Base-by-base conservation (phyloP, 1,140 invertebrate genomes). In the Ceratina australensis region DNA sequence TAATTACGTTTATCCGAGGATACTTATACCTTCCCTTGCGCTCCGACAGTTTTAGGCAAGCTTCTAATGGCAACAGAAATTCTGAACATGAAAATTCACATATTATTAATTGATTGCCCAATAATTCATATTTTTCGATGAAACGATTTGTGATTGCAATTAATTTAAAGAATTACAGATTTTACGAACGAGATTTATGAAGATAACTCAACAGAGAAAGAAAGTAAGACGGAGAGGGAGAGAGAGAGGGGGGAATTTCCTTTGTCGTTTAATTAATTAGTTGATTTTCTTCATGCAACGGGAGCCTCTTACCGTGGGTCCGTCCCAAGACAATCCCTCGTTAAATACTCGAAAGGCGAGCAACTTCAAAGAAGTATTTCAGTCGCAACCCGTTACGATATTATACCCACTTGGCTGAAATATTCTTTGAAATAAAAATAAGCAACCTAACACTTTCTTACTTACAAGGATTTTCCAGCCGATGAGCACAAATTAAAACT, bases 271-370 rank as follows among this genome's bases (percentile, higher is more conserved):
- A 56, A 75, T 75, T 66, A 75, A 66, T 67, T 67, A 56, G 16
- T 56, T 18, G 22, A 47, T 65, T 75, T 64, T 47, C 24, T 28
- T 67, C 54, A 24, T 67, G 13, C 22, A 66, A 57, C 20, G 12
- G 50, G 5, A 42, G 20, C 20, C 33, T 57, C 26, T 66, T 56
- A 56, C 4, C 8, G 10, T 5, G 5, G 2, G 15, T 1, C 20
- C 72, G 60, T 10, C 54, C 13, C 16, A 20, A 74, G 61, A 16
- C 56, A 66, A 66, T 56, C 67, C 72, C 28, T 59, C n/a, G 33
- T 33, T 75, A 67, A 75, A 67, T 75, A 57, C 33, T 28, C 18
- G 33, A 67, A 75, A 75, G 63, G 72, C 54, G 47, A 75, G 16
- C 16, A 18, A 57, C 50, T 74, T 74, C 61, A 66, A 66, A 66